Percentiles rank a stretch among this genome's conserved stretches.
Conservation (phyloP, 2,888 invertebrate species). For the Andrena hattorfiana region DNA sequence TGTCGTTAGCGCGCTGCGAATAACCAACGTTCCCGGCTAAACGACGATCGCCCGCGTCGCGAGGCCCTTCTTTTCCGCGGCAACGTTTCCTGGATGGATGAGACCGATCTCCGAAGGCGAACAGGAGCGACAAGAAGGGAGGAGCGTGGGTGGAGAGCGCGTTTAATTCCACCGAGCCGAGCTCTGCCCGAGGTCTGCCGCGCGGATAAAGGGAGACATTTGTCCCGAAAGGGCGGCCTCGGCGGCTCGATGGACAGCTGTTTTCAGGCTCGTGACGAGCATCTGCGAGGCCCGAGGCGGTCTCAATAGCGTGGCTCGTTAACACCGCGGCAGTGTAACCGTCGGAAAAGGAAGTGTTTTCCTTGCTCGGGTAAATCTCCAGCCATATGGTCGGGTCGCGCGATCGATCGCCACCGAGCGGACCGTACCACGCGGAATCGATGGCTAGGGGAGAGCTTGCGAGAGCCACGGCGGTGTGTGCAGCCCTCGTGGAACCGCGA, state of each 20-base stretch:
- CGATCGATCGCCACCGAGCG: conserved; percentile 10
- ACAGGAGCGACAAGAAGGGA: too few species aligned
- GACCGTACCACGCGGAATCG: conserved; percentile 7
- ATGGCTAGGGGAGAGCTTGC: not conserved
- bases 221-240: conserved; percentile 49
- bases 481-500: too few species aligned
- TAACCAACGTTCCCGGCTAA: not conserved
- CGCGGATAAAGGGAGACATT: conserved; percentile 9
- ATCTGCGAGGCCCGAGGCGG: conserved; percentile 47
- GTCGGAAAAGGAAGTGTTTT: conserved; percentile 30
- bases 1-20: not conserved
- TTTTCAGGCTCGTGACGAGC: conserved; percentile 34
- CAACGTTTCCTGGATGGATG: too few species aligned
- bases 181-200: too few species aligned
- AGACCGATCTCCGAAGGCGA: too few species aligned
- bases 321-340: conserved; percentile 28
- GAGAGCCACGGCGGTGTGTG: not conserved
- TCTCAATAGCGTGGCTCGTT: conserved; percentile 42
- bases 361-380: conserved; percentile 18
- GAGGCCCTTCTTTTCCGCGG: not conserved
- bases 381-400: conserved; percentile 10
- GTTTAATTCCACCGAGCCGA: too few species aligned
- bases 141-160: too few species aligned
- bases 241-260: conserved; percentile 60
- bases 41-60: not conserved